Conservation (phyloP, 2,888 invertebrate species). For the Amiota communis region DNA sequence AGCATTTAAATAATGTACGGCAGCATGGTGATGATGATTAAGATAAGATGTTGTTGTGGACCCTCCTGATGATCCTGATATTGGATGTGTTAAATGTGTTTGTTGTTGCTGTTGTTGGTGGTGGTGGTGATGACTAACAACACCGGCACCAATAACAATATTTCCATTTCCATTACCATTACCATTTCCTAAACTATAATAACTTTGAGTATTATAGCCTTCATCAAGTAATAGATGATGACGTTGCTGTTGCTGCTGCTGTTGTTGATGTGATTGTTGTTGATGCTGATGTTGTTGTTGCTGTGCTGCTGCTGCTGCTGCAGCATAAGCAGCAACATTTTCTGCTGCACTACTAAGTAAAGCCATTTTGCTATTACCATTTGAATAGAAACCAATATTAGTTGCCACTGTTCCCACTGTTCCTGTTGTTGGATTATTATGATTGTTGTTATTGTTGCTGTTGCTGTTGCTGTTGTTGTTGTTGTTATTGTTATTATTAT, state of each 20-base stretch:
- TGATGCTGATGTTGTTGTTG: slow-evolving; percentile 39
- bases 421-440: slow-evolving; percentile 30
- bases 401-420: slow-evolving; percentile 32
- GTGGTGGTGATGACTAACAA: background rate
- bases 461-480: slow-evolving; percentile 39
- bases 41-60: slow-evolving; percentile 14
- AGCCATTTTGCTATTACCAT: slow-evolving; percentile 60
- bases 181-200: slow-evolving; percentile 43
- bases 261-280: slow-evolving; percentile 37
- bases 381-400: slow-evolving; percentile 39
- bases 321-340: slow-evolving; percentile 47
- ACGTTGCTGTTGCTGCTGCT: slow-evolving; percentile 35
- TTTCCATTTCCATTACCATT: background rate
- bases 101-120: slow-evolving; percentile 31
- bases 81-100: slow-evolving; percentile 30
- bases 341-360: slow-evolving; percentile 61
- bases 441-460: background rate
- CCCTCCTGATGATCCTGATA: slow-evolving; percentile 43
- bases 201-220: slow-evolving; percentile 59
- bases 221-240: slow-evolving; percentile 58
- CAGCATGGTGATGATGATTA: slow-evolving; percentile 1
- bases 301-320: slow-evolving; percentile 36
- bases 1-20: slow-evolving; percentile 19
- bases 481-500: slow-evolving; percentile 40
- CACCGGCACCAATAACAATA: too few relatives aligned